These are phyloP conservation scores for Petrocephalus zakoni DNA, from an alignment of 2,113 vertebrate species.

Conservation along the genomic window DNA sequence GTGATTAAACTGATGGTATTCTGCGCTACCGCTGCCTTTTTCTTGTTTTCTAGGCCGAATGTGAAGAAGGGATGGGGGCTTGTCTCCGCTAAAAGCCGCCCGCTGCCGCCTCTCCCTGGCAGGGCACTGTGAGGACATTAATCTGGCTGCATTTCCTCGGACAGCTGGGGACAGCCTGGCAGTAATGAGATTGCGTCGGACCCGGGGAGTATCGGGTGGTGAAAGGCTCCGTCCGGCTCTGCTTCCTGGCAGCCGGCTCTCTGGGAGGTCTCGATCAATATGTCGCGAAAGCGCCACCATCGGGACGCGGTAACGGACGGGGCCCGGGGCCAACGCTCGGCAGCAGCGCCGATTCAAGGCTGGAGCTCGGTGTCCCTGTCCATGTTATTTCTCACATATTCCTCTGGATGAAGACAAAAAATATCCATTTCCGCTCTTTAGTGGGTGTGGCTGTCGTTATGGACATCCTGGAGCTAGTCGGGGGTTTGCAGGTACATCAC, in stretches of 20 bases:
- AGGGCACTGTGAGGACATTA: constrained; percentile 48
- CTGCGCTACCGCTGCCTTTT: neutral
- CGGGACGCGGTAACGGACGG: neutral
- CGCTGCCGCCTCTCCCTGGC: constrained; percentile 31
- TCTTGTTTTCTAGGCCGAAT: neutral
- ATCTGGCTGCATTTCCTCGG: constrained; percentile 55
- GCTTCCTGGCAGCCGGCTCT: constrained; percentile 42
- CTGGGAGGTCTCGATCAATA: constrained; percentile 56
- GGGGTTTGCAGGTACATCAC: too few relatives aligned
- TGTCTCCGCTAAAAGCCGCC: neutral
- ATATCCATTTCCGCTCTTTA: neutral
- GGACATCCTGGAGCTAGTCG: neutral
- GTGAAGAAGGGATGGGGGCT: neutral
- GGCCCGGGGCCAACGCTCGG: constrained; percentile 45
- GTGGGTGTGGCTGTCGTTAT: neutral
- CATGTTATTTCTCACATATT: constrained; percentile 31
- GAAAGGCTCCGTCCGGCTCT: constrained; percentile 36
- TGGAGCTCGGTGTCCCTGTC: constrained; percentile 20
- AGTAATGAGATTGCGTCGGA: constrained; percentile 41
- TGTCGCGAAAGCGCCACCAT: constrained; percentile 40
- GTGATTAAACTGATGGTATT: neutral
- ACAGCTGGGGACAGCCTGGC: constrained; percentile 64
- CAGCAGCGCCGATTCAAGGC: constrained; percentile 46
- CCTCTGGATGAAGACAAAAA: constrained; percentile 16
- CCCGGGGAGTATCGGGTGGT: constrained; percentile 48